These are phyloP conservation scores for Hirundo rustica DNA, from an alignment of 2,797 vertebrate genomes.

Conservation along the genomic window DNA sequence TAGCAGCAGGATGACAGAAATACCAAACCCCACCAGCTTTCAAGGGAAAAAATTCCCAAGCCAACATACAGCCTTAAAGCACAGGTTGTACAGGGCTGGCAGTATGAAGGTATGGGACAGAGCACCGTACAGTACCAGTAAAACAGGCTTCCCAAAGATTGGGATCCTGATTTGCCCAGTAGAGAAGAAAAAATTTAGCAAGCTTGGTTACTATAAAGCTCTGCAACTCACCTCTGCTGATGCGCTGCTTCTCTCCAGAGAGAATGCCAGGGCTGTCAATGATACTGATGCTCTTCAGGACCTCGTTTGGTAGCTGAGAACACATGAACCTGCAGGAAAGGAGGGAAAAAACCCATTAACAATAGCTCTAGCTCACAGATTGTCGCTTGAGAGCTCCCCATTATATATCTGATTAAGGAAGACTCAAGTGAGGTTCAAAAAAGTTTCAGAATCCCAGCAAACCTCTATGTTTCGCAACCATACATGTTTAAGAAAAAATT, in stretches of 20 bases:
- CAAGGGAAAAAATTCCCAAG: not conserved
- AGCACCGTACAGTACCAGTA: not conserved
- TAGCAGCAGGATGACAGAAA: not conserved
- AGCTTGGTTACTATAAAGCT: not conserved
- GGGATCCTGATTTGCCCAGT: not conserved
- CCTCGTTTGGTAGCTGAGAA: constrained; percentile 95
- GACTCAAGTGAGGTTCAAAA: not conserved
- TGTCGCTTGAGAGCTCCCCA: not conserved
- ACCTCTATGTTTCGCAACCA: not conserved
- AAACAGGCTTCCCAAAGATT: not conserved
- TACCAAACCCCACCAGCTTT: not conserved
- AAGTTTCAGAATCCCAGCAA: not conserved
- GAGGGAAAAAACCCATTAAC: not conserved
- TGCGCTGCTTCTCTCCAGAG: constrained; percentile 95
- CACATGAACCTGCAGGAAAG: constrained; percentile 88
- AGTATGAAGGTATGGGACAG: not conserved
- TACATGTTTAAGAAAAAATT: not conserved
- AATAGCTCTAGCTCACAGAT: not conserved
- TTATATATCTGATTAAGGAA: not conserved
- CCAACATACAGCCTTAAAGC: not conserved
- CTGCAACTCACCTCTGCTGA: constrained; percentile 87
- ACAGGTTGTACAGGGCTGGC: not conserved
- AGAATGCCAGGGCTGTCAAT: constrained; percentile 97
- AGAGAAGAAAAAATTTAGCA: not conserved
- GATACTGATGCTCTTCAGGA: constrained; percentile 86